A percentile compares a stretch with the other conserved stretches of the same genome.
These are phyloP conservation scores for Andrena cerasifolii DNA, from an alignment of 1,140 invertebrate species.

Conservation along the genomic window DNA sequence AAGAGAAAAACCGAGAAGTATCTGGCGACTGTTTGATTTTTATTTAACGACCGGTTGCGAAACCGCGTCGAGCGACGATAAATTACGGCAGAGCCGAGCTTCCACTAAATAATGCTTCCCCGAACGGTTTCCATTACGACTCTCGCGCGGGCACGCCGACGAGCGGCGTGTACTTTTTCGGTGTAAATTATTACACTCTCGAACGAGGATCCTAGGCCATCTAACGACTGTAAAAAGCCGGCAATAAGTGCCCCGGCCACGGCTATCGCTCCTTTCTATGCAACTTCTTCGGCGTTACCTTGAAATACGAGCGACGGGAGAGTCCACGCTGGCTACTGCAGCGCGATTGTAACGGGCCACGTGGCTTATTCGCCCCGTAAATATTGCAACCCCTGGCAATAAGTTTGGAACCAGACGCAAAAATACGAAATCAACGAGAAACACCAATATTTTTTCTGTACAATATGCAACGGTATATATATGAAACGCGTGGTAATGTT, in stretches of 20 bases:
- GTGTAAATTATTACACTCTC: conserved; percentile 55
- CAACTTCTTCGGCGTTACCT: conserved; percentile 58
- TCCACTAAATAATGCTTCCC: conserved; percentile 43
- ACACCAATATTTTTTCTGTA: conserved; percentile 43
- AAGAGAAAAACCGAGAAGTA: background rate
- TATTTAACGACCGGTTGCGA: conserved; percentile 23
- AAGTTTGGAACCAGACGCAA: too few species aligned
- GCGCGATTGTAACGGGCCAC: conserved; percentile 59
- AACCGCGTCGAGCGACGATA: conserved; percentile 31
- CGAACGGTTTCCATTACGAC: conserved; percentile 49
- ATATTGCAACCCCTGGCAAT: conserved; percentile 40
- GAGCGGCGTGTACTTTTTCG: conserved; percentile 44
- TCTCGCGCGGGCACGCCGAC: background rate
- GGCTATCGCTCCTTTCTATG: conserved; percentile 62
- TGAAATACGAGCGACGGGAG: conserved; percentile 45
- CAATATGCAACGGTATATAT: too few species aligned
- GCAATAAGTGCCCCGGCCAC: conserved; percentile 37
- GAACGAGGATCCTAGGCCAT: conserved; percentile 42
- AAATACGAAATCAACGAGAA: too few species aligned
- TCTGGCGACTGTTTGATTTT: conserved; percentile 16
- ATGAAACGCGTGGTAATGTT: too few species aligned
- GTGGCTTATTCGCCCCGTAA: conserved; percentile 48
- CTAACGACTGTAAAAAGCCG: conserved; percentile 43
- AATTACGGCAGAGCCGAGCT: conserved; percentile 26
- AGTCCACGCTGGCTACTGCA: background rate